Evolutionary conservation across 1,140 invertebrate species (phyloP).

Genomic region (Drosophila kepulauana): DNA sequence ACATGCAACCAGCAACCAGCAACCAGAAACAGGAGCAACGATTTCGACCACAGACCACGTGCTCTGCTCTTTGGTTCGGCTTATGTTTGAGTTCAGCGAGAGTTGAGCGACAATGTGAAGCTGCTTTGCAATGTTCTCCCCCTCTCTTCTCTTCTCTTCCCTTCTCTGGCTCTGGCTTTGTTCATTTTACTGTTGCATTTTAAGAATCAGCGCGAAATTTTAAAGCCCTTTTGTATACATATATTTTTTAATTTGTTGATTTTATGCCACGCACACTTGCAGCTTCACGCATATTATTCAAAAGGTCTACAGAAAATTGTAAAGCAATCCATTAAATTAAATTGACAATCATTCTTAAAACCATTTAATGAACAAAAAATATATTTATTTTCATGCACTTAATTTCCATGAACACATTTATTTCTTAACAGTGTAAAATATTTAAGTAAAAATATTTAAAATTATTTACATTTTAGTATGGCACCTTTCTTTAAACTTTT

Average conservation of each 20-base stretch:
- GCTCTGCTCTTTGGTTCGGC: slow-evolving; percentile 16
- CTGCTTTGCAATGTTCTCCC: not conserved
- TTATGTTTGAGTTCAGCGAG: slow-evolving; percentile 40
- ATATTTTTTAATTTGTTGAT: slow-evolving; percentile 2
- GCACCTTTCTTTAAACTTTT: too few species aligned
- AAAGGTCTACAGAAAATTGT: not conserved
- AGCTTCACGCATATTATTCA: not conserved
- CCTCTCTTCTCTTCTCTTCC: not conserved
- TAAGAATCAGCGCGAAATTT: slow-evolving; percentile 9
- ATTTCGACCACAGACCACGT: slow-evolving; percentile 44
- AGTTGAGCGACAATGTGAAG: slow-evolving; percentile 15
- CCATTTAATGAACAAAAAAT: too few species aligned
- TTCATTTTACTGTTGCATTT: slow-evolving; percentile 24
- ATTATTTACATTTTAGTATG: too few species aligned
- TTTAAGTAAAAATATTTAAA: not conserved
- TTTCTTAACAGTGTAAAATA: too few species aligned
- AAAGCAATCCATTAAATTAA: not conserved
- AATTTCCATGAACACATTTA: too few species aligned
- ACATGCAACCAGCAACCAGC: slow-evolving; percentile 1
- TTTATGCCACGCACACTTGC: not conserved
- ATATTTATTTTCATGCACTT: too few species aligned
- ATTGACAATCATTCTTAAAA: not conserved
- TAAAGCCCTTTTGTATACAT: not conserved
- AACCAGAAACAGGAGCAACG: slow-evolving; percentile 35
- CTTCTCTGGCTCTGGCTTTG: not conserved